Conservation (phyloP, 2,797 vertebrate genomes). For the Vultur gryphus region DNA sequence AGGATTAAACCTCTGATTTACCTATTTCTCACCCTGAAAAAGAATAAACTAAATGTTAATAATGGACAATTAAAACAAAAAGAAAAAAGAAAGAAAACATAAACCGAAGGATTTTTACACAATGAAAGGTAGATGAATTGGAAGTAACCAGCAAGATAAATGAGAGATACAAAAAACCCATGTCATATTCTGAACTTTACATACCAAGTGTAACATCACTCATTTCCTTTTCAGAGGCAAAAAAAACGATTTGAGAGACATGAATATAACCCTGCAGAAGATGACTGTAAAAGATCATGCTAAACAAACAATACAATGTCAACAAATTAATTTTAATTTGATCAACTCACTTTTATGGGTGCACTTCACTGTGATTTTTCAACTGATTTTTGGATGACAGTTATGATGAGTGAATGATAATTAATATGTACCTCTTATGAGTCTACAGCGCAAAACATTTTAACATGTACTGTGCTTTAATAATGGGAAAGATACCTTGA, state of each 20-base stretch:
- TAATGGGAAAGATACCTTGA: background rate
- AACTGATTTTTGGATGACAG: background rate
- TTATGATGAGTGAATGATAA: conserved; percentile 1
- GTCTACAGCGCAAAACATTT: background rate
- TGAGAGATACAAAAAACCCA: background rate
- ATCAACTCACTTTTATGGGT: background rate
- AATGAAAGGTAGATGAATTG: background rate
- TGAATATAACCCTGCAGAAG: background rate
- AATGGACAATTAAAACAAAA: background rate
- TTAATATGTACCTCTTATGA: background rate
- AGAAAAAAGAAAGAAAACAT: background rate
- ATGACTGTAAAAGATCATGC: background rate
- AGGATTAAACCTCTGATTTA: background rate
- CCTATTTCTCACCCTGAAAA: background rate
- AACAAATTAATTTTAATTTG: conserved; percentile 40
- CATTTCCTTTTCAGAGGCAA: background rate
- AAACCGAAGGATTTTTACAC: background rate
- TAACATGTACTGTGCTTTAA: background rate
- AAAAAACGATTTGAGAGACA: background rate
- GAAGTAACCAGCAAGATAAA: background rate
- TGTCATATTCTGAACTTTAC: background rate
- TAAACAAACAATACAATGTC: background rate
- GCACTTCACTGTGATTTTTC: background rate
- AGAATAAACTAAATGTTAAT: background rate
- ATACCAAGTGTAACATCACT: background rate